These are phyloP conservation scores for Gryllus bimaculatus DNA, from an alignment of 1,140 invertebrate genomes.

Conservation along the genomic window DNA sequence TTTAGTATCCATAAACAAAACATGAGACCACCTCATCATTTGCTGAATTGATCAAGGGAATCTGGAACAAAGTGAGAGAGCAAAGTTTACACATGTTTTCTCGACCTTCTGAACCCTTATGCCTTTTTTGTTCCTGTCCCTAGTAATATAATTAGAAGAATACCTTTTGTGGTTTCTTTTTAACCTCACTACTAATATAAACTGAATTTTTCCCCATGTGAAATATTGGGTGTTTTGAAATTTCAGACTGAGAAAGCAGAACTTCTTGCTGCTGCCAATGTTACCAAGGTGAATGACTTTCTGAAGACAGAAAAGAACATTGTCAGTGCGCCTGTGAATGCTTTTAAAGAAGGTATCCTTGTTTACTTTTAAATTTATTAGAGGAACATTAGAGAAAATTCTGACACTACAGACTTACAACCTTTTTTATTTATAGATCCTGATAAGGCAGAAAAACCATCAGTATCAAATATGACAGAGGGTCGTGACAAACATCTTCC, in stretches of 20 bases:
- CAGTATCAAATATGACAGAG: slow-evolving; percentile 68
- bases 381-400: neutral
- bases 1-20: too few relatives aligned
- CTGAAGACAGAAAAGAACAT: slow-evolving; percentile 67
- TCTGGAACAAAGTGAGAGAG: too few relatives aligned
- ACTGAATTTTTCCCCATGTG: too few relatives aligned
- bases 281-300: slow-evolving; percentile 63
- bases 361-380: slow-evolving; percentile 10
- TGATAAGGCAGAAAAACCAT: slow-evolving; percentile 28
- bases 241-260: slow-evolving; percentile 46
- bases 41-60: too few relatives aligned
- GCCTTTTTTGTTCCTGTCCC: too few relatives aligned
- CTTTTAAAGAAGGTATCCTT: slow-evolving; percentile 39
- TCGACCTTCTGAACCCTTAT: too few relatives aligned
- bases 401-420: neutral
- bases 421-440: slow-evolving; percentile 9
- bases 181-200: too few relatives aligned
- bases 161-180: too few relatives aligned
- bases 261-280: slow-evolving; percentile 56
- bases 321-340: slow-evolving; percentile 39
- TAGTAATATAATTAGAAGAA: too few relatives aligned
- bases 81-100: too few relatives aligned
- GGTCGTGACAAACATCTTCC: slow-evolving; percentile 67
- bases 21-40: too few relatives aligned
- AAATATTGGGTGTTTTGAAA: too few relatives aligned